Conservation (phyloP, 2,113 vertebrate genomes). For the Ondatra zibethicus region DNA sequence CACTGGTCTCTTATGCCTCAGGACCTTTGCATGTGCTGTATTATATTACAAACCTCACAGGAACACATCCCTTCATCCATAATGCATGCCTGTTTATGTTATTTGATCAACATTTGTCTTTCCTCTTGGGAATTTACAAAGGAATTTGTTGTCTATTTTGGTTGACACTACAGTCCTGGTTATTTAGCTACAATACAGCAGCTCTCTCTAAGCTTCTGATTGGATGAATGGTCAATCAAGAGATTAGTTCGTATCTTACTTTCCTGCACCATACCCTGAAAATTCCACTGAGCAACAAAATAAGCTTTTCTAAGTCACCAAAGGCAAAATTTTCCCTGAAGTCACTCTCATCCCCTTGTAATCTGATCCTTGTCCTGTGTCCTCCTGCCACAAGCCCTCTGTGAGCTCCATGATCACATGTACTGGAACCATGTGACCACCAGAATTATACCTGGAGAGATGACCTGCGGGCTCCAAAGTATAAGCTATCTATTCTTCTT, state of each 20-base stretch:
- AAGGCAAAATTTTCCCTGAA: no score
- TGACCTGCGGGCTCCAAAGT: fast-evolving
- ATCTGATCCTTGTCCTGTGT: fast-evolving
- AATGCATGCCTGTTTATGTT: neutral
- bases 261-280: neutral
- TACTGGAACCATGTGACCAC: neutral
- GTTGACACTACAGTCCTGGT: no score
- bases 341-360: fast-evolving
- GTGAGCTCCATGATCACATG: fast-evolving
- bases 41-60: neutral
- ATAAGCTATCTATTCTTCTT: neutral
- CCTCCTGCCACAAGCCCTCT: neutral
- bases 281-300: neutral
- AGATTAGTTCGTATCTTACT: neutral
- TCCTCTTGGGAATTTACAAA: neutral
- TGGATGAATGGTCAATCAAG: neutral
- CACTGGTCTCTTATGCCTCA: no score
- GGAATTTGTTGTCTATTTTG: neutral
- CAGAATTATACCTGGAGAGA: neutral
- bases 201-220: neutral
- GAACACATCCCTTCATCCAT: neutral
- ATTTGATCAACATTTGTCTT: neutral
- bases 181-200: neutral
- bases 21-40: neutral
- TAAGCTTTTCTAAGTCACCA: no score